Evolutionary conservation across 1,140 invertebrate genomes (phyloP), one percentile per base, ranked within the genome.

Genomic region (Achroia grisella): DNA sequence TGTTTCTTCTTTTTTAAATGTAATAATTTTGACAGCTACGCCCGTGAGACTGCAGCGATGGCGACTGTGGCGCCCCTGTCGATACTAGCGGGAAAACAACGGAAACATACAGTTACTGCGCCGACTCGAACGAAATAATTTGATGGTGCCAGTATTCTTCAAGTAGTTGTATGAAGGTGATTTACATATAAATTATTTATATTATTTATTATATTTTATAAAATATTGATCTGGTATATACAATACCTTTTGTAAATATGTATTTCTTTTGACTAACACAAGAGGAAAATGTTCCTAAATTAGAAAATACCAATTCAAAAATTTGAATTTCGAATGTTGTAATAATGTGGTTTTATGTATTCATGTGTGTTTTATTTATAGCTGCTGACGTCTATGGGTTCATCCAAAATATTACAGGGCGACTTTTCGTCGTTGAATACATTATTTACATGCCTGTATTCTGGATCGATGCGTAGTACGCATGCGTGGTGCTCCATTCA

Each of bases 401-500:
- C 12, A 12, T 12, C 10, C 34, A 49, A 51, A 55, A 49, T 53
- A 55, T 46, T 55, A 30, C 11, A n/a, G 47, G 33, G 10, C 12
- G 31, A 36, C 44, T 61, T 64, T 66, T 66, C 58, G 30, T 48
- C 34, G 42, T 48, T 31, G 43, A 55, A 61, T 71, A 65, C 58
- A 71, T 69, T 72, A 74, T 77, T 74, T 78, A 78, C 60, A 48
- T 56, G 55, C 47, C 23, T 32, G 51, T 47, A 42, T 44, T 30
- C 33, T 52, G 64, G 75, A 76, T 79, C 75, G 62, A 79, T 79
- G 56, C 10, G 43, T 50, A 68, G 48, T 71, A 68, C 71, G 75
- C 75, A 65, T 51, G 75, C 75, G 75, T 49, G 56, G 28, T 70
- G 45, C 39, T 47, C 49, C 65, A 66, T 74, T 69, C 68, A 67